Evolutionary conservation across 2,797 vertebrate species (phyloP), one percentile per base, ranked within the genome.

Genomic region (Lithobates pipiens): DNA sequence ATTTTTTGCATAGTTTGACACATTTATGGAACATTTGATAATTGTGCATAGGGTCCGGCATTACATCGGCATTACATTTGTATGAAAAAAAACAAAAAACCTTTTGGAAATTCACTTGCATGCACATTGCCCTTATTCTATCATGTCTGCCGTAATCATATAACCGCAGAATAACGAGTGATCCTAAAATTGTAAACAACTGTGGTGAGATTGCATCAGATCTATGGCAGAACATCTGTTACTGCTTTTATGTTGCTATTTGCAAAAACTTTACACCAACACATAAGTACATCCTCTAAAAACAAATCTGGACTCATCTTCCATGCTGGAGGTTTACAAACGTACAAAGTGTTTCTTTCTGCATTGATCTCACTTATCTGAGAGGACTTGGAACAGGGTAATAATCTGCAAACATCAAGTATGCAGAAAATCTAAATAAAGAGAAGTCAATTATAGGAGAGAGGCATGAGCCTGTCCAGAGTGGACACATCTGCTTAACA

Each of bases 161-260:
- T 44, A 63, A 63, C 70, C 25, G 5, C 18, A 32, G n/a, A 81
- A 61, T 72, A 10, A 61, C 32, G 39, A 54, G 73, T 63, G 80
- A 63, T 73, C 72, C 80, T 39, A 9, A 82, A 61, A 77, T 76
- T 70, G 8, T 39, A 76, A 63, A 82, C 44, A 82, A 73, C 73
- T 57, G 68, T 13, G 54, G 34, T 65, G 57, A 25, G 71, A 82
- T 82, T 74, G 50, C 34, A 73, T 65, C 54, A 74, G 80, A 82
- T 73, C 80, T 72, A 44, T 44, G 70, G 65, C 36, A 27, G 18
- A 34, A 82, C 80, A 82, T 82, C 80, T 82, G 80, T 63, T 81
- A 72, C 73, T 81, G 69, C 63, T 81, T 72, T 57, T 72, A 57
- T 72, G 68, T 82, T 63, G 80, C 70, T 82, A 65, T 82, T 82